phyloP scores from a whole-genome alignment of 2,888 invertebrate genomes.

The Siphlonurus alternatus region DNA sequence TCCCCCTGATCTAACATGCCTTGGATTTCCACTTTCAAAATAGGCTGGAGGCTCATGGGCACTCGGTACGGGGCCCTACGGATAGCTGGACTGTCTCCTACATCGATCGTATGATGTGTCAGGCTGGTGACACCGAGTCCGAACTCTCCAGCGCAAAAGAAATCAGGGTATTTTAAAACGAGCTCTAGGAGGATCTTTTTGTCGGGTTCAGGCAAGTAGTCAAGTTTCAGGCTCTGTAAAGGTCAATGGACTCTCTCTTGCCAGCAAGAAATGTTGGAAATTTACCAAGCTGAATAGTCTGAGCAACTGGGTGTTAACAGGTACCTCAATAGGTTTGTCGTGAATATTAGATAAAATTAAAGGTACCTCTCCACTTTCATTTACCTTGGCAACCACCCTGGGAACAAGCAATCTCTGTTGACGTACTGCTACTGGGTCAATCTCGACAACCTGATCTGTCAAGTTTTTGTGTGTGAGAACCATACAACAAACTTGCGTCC shows the following conservation, averaged over 20 bases:
- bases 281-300: background rate
- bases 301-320: background rate
- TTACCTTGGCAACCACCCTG: too few species aligned
- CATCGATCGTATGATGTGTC: background rate
- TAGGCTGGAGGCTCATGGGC: background rate
- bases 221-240: background rate
- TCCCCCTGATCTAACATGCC: background rate
- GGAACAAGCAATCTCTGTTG: too few species aligned
- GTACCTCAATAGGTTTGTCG: background rate
- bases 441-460: too few species aligned
- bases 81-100: background rate
- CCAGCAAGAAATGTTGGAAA: background rate
- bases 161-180: background rate
- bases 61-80: background rate
- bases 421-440: too few species aligned
- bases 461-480: too few species aligned
- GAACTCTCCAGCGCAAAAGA: background rate
- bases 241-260: background rate
- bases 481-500: too few species aligned
- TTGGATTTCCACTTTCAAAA: background rate
- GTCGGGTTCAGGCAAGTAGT: background rate
- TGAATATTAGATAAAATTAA: too few species aligned
- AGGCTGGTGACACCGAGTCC: background rate
- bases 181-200: background rate
- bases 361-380: too few species aligned